Base-by-base conservation (phyloP, 1,140 invertebrate genomes). In the Tetraneura akinire region DNA sequence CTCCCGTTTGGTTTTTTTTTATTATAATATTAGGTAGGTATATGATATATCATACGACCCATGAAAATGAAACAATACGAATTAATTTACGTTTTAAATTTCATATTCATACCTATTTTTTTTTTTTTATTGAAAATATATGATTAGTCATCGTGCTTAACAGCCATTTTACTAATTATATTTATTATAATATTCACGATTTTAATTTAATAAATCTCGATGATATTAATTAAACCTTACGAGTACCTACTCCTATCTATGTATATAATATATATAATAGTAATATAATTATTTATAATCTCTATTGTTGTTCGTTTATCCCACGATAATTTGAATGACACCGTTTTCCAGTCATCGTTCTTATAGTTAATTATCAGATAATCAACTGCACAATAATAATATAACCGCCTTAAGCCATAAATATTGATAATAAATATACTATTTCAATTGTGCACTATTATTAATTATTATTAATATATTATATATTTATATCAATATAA, bases 151-250 rank as follows among this genome's bases (percentile, higher is more conserved):
- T 68, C 66, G n/a, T n/a, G n/a, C n/a, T n/a, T n/a, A n/a, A n/a
- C n/a, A n/a, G n/a, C n/a, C n/a, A n/a, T n/a, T 47, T 68, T 47
- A 10, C 21, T 9, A n/a, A 9, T 13, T 5, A 47, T 5, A 47
- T 14, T 68, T 42, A 68, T 68, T 47, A 23, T 23, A n/a, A n/a
- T 47, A 68, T 68, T 47, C 42, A 68, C 66, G n/a, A 10, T 47
- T 14, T 9, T 23, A 26, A 47, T 68, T 47, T 47, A 47, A 47
- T 47, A n/a, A n/a, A n/a, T 68, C 13, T n/a, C n/a, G 66, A 47
- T 1, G 42, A 68, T 16, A 4, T 68, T 49, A 51, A 71, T 71
- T 71, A 70, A 70, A 70, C n/a, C n/a, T n/a, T n/a, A n/a, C n/a
- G n/a, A n/a, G n/a, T n/a, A n/a, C n/a, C n/a, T 37, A 37, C 32